Base-by-base conservation (phyloP, 2,888 invertebrate genomes). In the Chalcis sispes region DNA sequence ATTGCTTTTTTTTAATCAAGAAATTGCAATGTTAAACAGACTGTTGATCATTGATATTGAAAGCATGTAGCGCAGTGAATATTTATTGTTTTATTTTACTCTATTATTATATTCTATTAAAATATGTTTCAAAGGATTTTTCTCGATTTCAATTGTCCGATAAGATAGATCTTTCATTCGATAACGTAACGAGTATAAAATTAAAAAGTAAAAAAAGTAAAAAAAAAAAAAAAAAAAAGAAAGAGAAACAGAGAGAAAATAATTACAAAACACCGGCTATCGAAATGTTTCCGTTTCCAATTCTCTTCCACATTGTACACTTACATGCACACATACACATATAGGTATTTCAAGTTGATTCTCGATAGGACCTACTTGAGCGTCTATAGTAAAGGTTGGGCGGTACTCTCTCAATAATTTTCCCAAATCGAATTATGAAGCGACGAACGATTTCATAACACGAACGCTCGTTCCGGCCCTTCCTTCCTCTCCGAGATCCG, bases 391-490 rank as follows among this genome's bases (percentile, higher is more conserved):
- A 4, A 42, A 20, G 32, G 23, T 13, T 59, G 5, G 29, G 20
- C 27, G 42, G 69, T 25, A 29, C 23, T 42, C 61, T 4, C 20
- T 59, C 70, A 69, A 75, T 70, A 75, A 65, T 67, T 48, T 48
- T 62, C 20, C 70, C 75, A 75, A 74, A 75, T 75, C 75, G 70
- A 75, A 75, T 75, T 75, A 75, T 65, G 59, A 58, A 70, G 59
- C 50, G 64, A 40, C 58, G 70, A 70, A 71, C 70, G 75, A 75
- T 75, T 75, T 75, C 70, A 67, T 70, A 75, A 75, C 75, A 59
- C 75, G 70, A 69, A 74, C 59, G n/a, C 69, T 48, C 61, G 5
- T 42, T 42, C 61, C n/a, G n/a, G n/a, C n/a, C 13, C 42, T 61
- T 42, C 10, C 15, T 58, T 36, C 8, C 58, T 18, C 32, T 18